Conservation (phyloP, 2,113 vertebrate genomes). For the Nannospalax galili region DNA sequence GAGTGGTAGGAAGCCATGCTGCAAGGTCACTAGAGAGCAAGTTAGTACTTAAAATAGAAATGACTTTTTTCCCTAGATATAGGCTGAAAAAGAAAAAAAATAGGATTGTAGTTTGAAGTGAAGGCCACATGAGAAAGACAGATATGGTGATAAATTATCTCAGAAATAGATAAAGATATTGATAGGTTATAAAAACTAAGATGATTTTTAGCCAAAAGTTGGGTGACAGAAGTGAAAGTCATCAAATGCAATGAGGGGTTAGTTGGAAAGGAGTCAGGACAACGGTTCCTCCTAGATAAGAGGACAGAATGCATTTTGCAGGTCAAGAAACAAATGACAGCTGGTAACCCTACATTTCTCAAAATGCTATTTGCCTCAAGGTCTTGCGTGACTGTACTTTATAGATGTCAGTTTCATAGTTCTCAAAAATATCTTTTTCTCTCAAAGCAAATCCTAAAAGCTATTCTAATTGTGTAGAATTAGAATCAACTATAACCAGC, state of each 20-base stretch:
- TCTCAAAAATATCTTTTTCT: background rate
- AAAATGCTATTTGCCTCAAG: background rate
- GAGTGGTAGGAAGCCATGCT: background rate
- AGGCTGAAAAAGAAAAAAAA: too few species aligned
- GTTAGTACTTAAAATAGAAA: background rate
- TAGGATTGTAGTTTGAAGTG: background rate
- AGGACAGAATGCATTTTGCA: background rate
- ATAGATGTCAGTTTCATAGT: background rate
- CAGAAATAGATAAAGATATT: background rate
- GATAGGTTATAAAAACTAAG: background rate
- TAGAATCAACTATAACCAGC: background rate
- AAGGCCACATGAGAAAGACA: slow-evolving; percentile 23
- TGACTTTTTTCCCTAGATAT: background rate
- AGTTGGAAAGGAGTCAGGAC: background rate
- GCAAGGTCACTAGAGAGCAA: background rate
- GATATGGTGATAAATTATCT: background rate
- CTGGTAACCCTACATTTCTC: slow-evolving; percentile 13
- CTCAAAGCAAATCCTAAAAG: slow-evolving; percentile 22
- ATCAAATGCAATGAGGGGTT: background rate
- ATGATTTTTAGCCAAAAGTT: background rate
- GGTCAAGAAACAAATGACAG: slow-evolving; percentile 26
- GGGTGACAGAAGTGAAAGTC: background rate
- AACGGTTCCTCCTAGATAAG: slow-evolving; percentile 26
- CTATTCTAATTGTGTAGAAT: background rate
- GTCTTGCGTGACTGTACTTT: slow-evolving; percentile 30